Percentiles rank a stretch among this genome's conserved stretches.
These are phyloP conservation scores for Catamblyrhynchus diadema DNA, from an alignment of 2,797 vertebrate species.

Conservation along the genomic window DNA sequence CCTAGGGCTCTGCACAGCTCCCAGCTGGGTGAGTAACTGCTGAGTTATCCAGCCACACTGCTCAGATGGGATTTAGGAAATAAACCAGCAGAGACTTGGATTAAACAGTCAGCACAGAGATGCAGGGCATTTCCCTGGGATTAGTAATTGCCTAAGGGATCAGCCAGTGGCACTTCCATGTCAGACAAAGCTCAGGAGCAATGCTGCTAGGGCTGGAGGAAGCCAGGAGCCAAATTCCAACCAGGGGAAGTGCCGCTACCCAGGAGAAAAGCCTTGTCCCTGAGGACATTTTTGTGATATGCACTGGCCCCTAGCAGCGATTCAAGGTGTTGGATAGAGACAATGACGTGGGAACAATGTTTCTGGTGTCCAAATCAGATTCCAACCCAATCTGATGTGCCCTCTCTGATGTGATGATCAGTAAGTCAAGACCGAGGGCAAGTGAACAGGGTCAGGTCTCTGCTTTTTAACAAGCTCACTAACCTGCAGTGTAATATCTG, in stretches of 20 bases:
- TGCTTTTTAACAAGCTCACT: not conserved
- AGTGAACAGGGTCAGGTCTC: not conserved
- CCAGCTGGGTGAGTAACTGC: slow-evolving; percentile 45
- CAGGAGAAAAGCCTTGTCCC: not conserved
- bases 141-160: not conserved
- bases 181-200: not conserved
- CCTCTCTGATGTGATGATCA: not conserved
- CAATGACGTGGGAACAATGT: accelerated
- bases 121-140: not conserved
- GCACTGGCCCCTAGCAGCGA: not conserved
- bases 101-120: not conserved
- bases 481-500: not conserved
- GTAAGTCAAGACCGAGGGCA: not conserved
- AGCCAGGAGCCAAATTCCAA: not conserved
- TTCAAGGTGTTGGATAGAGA: not conserved
- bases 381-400: not conserved
- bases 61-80: slow-evolving; percentile 51
- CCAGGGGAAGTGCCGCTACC: not conserved
- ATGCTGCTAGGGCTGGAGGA: not conserved
- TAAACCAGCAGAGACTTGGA: slow-evolving; percentile 22
- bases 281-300: not conserved
- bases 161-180: not conserved
- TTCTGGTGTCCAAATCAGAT: not conserved
- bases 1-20: not conserved
- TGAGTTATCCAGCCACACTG: slow-evolving; percentile 30